Conservation (phyloP, 2,888 invertebrate genomes). For the Lamproptera curius region DNA sequence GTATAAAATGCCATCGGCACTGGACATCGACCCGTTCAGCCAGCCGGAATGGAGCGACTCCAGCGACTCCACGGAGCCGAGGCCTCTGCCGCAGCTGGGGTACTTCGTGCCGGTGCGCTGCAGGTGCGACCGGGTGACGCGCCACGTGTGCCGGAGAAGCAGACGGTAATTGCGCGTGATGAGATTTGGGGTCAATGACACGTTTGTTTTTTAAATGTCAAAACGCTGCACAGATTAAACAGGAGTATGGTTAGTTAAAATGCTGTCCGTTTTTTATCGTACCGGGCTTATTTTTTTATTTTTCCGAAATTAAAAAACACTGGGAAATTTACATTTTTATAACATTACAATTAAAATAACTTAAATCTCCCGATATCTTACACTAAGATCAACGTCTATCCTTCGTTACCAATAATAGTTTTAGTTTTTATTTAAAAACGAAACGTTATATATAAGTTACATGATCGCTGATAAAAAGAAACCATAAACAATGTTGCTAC, state of each 20-base stretch:
- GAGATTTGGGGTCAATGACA: slow-evolving; percentile 7
- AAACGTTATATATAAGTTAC: no score
- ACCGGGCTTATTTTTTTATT: no score
- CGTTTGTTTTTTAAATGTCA: background rate
- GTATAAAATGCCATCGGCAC: slow-evolving; percentile 57
- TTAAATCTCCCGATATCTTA: no score
- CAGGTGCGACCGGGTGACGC: slow-evolving; percentile 56
- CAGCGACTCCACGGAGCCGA: slow-evolving; percentile 59
- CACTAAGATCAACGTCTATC: no score
- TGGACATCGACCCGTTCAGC: slow-evolving; percentile 59
- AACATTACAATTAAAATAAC: no score
- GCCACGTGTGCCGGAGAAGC: slow-evolving; percentile 69
- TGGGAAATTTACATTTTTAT: no score
- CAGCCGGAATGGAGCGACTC: slow-evolving; percentile 73
- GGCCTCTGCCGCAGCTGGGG: slow-evolving; percentile 74
- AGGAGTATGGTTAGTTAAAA: background rate
- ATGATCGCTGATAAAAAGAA: no score
- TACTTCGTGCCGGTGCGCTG: slow-evolving; percentile 79
- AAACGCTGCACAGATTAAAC: background rate
- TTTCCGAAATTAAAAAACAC: no score
- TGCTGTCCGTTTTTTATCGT: background rate
- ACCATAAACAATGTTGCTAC: no score
- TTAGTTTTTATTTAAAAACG: no score
- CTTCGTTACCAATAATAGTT: no score
- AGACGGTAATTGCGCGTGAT: slow-evolving; percentile 57